Base-by-base conservation (phyloP, 2,797 vertebrate species). In the Melanotaenia nigrans region DNA sequence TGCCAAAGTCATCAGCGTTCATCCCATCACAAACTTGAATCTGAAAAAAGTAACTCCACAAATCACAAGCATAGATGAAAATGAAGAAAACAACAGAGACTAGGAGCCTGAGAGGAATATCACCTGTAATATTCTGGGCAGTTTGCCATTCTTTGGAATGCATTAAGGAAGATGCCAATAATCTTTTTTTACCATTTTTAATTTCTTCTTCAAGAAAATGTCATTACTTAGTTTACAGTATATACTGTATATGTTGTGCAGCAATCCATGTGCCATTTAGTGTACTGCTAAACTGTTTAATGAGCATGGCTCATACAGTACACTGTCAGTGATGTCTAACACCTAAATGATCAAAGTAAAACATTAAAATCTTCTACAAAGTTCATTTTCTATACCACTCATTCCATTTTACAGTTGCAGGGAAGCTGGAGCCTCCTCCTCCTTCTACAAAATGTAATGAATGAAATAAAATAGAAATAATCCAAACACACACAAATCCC, bases 401-500 rank as follows among this genome's bases (percentile, higher is more conserved):
- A 32, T 32, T 32, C 32, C 32, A 32, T 1, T 32, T 32, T 2
- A 32, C 5, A 32, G 32, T 32, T 1, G 32, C 5, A 7, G 32
- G 32, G 6, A 32, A 32, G 32, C 32, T 32, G 32, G 32, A 32
- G 32, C 32, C 32, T 32, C 6, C 6, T 32, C 32, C 32, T 9
- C 3, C 42, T 16, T 42, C 42, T 45, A 6, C 8, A 11, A 32
- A 32, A 33, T 28, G 28, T 12, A 13, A 18, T 30, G 32, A n/a
- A 61, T 33, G 30, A 63, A 40, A 20, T 20, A 1, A 12, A 3
- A 45, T 22, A n/a, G 32, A 49, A 53, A 20, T 36, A 69, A 58
- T 68, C 64, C 42, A 65, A n/a, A 51, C 10, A 45, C 24, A 22
- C 61, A 71, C 65, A 82, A 77, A 77, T 69, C 66, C 55, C 14